These are phyloP conservation scores for Palythoa grandis DNA, from an alignment of 92 coral and sea anemone species.

Conservation along the genomic window DNA sequence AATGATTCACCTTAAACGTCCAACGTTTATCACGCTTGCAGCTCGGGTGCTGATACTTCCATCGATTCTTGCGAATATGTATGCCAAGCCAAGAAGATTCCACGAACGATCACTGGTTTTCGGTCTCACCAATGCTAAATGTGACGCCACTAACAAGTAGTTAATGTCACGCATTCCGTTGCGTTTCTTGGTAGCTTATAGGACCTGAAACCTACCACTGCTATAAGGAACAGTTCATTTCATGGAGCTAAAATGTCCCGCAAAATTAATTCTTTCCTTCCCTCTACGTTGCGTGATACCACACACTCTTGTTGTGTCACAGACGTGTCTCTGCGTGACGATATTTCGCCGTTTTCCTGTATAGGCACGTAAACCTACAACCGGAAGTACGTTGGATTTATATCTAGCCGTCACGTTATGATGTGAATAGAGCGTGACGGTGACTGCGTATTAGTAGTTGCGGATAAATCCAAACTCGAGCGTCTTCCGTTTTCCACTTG, in stretches of 20 bases:
- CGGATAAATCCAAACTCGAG: slow-evolving; percentile 17
- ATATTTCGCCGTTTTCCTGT: background rate
- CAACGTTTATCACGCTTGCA: no score
- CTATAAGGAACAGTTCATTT: background rate
- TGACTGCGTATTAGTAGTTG: slow-evolving; percentile 4
- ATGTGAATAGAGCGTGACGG: slow-evolving; percentile 43
- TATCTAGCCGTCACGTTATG: slow-evolving; percentile 1
- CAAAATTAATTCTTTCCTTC: background rate
- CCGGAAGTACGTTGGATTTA: background rate
- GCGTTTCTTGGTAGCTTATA: background rate
- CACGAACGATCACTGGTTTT: background rate
- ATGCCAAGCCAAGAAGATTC: background rate
- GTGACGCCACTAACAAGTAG: background rate
- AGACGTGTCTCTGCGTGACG: background rate
- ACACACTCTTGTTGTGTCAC: background rate
- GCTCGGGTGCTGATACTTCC: no score
- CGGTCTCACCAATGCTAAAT: background rate
- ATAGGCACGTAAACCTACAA: background rate
- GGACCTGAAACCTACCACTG: background rate
- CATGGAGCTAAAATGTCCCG: background rate
- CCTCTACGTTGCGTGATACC: background rate
- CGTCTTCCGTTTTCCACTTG: slow-evolving; percentile 9
- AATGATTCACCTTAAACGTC: no score
- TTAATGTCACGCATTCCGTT: background rate
- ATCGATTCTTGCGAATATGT: background rate